phyloP scores from a whole-genome alignment of 2,888 invertebrate species.

The Ganaspis brasiliensis region DNA sequence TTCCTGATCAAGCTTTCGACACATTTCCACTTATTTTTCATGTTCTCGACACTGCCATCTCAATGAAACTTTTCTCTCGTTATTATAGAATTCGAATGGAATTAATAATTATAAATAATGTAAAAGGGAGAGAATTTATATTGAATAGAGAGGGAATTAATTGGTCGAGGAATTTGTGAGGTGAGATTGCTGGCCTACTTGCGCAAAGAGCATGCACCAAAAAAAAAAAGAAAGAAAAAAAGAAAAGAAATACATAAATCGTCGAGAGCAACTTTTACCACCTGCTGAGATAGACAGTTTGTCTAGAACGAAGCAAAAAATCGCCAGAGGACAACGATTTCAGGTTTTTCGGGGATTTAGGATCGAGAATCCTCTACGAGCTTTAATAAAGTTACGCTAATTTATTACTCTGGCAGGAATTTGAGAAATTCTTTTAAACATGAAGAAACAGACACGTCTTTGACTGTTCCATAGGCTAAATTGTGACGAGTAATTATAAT shows the following conservation, averaged over 20 bases:
- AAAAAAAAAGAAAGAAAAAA: slow-evolving; percentile 13
- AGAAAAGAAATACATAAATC: slow-evolving; percentile 21
- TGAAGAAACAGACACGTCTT: not conserved
- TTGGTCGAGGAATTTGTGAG: not conserved
- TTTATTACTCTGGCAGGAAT: slow-evolving; percentile 20
- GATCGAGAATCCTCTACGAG: not conserved
- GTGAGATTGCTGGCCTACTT: slow-evolving; percentile 8
- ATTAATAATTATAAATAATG: slow-evolving; percentile 5
- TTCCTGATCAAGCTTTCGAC: slow-evolving; percentile 15
- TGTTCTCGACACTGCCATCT: not conserved
- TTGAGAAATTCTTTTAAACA: slow-evolving; percentile 14
- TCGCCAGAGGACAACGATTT: slow-evolving; percentile 31
- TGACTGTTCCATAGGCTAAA: too few relatives aligned
- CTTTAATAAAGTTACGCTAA: slow-evolving; percentile 37
- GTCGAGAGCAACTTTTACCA: slow-evolving; percentile 28
- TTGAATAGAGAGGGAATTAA: not conserved
- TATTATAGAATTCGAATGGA: slow-evolving; percentile 9
- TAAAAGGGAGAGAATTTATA: not conserved
- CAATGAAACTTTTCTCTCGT: not conserved
- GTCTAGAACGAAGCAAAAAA: slow-evolving; percentile 34
- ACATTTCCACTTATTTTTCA: not conserved
- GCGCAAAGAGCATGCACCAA: not conserved
- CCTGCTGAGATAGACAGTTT: slow-evolving; percentile 43
- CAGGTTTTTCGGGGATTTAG: slow-evolving; percentile 32
- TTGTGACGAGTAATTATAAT: too few relatives aligned